phyloP scores from a whole-genome alignment of 2,797 vertebrate species.

The Acropternis orthonyx region DNA sequence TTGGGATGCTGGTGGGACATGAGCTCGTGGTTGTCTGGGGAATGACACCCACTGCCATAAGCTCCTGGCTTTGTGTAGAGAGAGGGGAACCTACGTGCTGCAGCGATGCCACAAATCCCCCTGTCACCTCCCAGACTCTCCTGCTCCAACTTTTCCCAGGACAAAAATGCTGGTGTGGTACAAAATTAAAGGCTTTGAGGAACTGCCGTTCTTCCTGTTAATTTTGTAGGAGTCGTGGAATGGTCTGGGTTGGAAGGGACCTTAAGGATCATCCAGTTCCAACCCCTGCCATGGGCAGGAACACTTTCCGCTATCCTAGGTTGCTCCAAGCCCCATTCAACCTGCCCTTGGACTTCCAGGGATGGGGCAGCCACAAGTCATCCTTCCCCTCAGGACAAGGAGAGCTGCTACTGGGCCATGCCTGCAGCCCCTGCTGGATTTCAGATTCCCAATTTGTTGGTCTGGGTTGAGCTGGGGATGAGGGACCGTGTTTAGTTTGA shows the following conservation, averaged over 20 bases:
- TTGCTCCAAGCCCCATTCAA: accelerated
- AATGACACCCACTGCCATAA: neutral
- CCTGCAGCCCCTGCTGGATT: neutral
- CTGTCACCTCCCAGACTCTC: neutral
- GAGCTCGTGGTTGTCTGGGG: neutral
- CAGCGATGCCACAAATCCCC: neutral
- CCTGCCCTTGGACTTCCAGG: neutral
- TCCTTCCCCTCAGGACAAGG: neutral
- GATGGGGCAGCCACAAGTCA: neutral
- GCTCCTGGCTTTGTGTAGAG: neutral
- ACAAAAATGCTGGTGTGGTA: neutral
- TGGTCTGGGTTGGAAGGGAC: neutral
- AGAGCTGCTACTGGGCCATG: neutral
- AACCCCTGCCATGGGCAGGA: neutral
- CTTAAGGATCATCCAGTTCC: neutral
- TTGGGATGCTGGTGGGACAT: neutral
- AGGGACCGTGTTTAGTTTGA: neutral
- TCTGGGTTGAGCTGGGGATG: neutral
- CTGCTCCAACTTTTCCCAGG: neutral
- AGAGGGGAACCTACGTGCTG: neutral
- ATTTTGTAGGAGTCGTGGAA: neutral
- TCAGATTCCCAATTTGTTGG: neutral
- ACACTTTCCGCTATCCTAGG: neutral
- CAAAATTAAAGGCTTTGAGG: neutral
- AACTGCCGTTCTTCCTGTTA: neutral